Evolutionary conservation across 2,888 invertebrate genomes (phyloP), one percentile per base, ranked within the genome.

Genomic region (Lasioglossum oenotherae): DNA sequence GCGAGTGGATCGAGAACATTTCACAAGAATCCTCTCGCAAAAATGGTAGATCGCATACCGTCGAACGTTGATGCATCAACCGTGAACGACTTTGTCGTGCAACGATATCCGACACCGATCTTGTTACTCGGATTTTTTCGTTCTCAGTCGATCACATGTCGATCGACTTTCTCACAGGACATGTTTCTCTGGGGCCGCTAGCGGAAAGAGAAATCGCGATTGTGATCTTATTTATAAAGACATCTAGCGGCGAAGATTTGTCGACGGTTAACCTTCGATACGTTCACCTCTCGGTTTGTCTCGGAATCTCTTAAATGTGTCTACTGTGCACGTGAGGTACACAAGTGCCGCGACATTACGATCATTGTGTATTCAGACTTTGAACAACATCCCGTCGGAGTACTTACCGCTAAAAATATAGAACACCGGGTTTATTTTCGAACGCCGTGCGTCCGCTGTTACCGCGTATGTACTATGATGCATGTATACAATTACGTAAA

Each of bases 391-490:
- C 19, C 38, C 53, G 77, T 72, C 80, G 81, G 69, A 87, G 74
- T 81, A 87, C 90, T 91, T 91, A 85, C 79, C 73, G 77, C 90
- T 91, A 89, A 93, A 92, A 91, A 93, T 93, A 93, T 78, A 80
- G 67, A 69, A 83, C 80, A 10, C 79, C 84, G 84, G 87, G 86
- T 83, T 57, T 93, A 92, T 93, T 93, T 92, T 82, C 64, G 86
- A 87, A 87, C 78, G 74, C 4, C 82, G 90, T 80, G 81, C 86
- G 86, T 89, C 72, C 84, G 78, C 76, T 82, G 82, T 89, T 88
- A 89, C 90, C 81, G 87, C 87, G 87, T 86, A n/a, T n/a, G n/a
- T n/a, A 85, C 87, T 73, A 73, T 77, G 46, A 80, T 71, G 75
- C 77, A 35, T 64, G 67, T 72, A 53, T 72, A 44, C 72, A 76